Evolutionary conservation across 1,140 invertebrate species (phyloP), one percentile per base, ranked within the genome.

Genomic region (Zaprionus ornatus): DNA sequence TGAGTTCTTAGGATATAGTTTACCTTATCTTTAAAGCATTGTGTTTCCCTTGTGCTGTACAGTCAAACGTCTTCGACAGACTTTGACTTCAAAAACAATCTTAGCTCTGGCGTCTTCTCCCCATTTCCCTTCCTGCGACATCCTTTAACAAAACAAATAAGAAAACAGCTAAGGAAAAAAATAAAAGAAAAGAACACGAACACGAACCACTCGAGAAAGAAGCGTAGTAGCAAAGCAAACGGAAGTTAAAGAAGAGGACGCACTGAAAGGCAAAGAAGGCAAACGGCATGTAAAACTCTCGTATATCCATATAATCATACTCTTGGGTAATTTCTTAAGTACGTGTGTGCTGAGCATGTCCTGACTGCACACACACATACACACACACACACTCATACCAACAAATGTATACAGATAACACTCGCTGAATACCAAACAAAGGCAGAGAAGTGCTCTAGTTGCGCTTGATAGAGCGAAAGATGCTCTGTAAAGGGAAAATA

Each of bases 171-270:
- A 32, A 32, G 29, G 10, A 32, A 32, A 32, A 9, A 32, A 10
- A 9, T 32, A 9, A 32, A 32, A 23, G 17, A 57, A 70, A 12
- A 12, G 21, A 67, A 73, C 23, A 64, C 0, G 21, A 67, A 73
- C 23, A 64, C 0, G 3, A 52, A 50, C 27, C 67, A 59, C 73
- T 75, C 63, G 32, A 70, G 29, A 69, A 25, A 42, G 23, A 62
- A 55, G 50, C n/a, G n/a, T n/a, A n/a, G n/a, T n/a, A 55, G 52
- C 27, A 29, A 15, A 55, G 17, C 27, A 60, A 76, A 52, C 74
- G 74, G 74, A 76, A 65, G 67, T 71, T n/a, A 15, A 57, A 65
- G 55, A 40, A 63, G 55, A 73, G 56, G 72, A 40, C 21, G 29
- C 6, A 37, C 40, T 9, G n/a, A 50, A 23, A 57, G 48, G 32